Percentiles rank a stretch among this genome's conserved stretches.
phyloP scores from a whole-genome alignment of 2,888 invertebrate species.

The Germaria angustata region DNA sequence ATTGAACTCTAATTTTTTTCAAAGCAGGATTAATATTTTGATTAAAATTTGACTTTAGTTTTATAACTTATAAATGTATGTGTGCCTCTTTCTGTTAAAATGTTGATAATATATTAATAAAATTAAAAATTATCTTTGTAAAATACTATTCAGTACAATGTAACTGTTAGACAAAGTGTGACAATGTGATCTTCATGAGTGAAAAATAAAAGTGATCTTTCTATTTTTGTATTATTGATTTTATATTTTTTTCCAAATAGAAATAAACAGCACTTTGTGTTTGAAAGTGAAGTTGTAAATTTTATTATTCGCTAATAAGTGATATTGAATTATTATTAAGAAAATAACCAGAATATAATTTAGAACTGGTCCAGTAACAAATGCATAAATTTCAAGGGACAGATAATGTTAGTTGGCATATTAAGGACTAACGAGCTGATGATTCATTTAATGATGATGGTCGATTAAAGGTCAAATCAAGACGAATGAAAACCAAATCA shows the following conservation, averaged over 20 bases:
- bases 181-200: neutral
- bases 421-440: neutral
- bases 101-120: neutral
- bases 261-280: neutral
- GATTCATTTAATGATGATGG: constrained; percentile 19
- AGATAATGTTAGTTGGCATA: neutral
- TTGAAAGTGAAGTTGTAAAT: neutral
- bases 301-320: neutral
- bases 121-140: neutral
- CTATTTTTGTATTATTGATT: neutral
- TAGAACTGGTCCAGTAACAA: neutral
- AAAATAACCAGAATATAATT: neutral
- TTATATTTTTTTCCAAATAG: too few relatives aligned
- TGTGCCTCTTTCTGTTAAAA: neutral
- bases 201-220: neutral
- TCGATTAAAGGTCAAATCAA: constrained; percentile 65
- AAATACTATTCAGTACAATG: neutral
- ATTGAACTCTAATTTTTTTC: too few relatives aligned
- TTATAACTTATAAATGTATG: too few relatives aligned
- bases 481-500: constrained; percentile 81
- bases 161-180: neutral
- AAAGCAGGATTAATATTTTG: too few relatives aligned
- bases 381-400: neutral
- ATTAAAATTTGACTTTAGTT: too few relatives aligned
- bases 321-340: neutral